Base-by-base conservation (phyloP, 92 coral and sea anemone species). In the Zoanthus solanderi region DNA sequence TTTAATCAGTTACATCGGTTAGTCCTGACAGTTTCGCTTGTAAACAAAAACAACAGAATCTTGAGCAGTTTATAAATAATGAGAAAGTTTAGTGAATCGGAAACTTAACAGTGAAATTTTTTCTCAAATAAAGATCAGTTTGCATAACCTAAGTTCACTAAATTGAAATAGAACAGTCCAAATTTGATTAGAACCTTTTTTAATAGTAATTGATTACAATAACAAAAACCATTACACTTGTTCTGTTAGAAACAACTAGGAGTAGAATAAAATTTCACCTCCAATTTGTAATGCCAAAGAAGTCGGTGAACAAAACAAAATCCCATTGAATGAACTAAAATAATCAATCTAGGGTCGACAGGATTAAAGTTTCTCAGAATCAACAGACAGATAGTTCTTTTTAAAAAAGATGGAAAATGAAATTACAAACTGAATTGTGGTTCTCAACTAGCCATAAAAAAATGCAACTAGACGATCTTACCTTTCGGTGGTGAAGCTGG, bases 401-500 rank as follows among this genome's bases (percentile, higher is more conserved):
- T 50, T 50, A 50, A 50, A 50, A 1, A 7, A 2, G 23, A 23
- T 23, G 23, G 56, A 7, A 50, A 50, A 50, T 50, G 56, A 50
- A 50, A 50, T 50, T 50, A 50, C 69, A 7, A 9, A 50, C 15
- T 60, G 16, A n/a, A 60, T 1, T 23, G 8, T 13, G 8, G 6
- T 7, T 66, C 18, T 18, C 9, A 18, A 32, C 50, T 7, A 10
- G n/a, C 32, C 11, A 31, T 53, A 53, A 42, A 28, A 11, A 37
- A 37, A 37, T 37, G 60, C 15, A 45, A 45, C 28, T 18, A 76
- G 42, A 69, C n/a, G 44, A 77, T 53, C 76, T 34, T 72, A 97
- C 99, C 99, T 95, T 97, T 97, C 66, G 99, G 99, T 47, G 99
- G 99, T 12, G 91, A 90, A 84, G 99, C 84, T 28, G 99, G 99